Conservation (phyloP, 2,888 invertebrate genomes). For the Euzetes globulus region DNA sequence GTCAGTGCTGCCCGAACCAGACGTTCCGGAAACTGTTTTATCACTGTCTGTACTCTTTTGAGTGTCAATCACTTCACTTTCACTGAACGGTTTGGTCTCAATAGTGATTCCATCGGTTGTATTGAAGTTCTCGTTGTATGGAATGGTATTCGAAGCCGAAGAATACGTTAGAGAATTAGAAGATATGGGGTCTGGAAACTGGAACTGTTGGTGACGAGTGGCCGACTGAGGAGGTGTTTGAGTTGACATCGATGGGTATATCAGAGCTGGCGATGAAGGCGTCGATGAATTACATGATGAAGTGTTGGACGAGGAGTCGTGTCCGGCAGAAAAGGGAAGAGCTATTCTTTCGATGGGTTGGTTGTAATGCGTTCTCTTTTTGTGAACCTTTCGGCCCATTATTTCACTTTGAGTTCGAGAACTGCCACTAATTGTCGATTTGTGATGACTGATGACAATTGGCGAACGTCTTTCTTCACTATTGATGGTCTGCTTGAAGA, state of each 20-base stretch:
- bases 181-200: constrained; percentile 57
- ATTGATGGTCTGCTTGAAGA: constrained; percentile 53
- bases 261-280: constrained; percentile 80
- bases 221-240: constrained; percentile 43
- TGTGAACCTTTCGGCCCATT: constrained; percentile 12
- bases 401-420: constrained; percentile 29
- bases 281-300: constrained; percentile 95
- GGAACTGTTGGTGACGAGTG: constrained; percentile 59
- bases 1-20: constrained; percentile 51
- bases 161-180: too few species aligned
- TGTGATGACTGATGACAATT: neutral
- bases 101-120: constrained; percentile 35
- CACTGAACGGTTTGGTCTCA: constrained; percentile 23
- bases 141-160: neutral
- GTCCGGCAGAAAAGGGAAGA: constrained; percentile 49
- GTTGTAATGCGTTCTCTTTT: constrained; percentile 27
- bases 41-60: constrained; percentile 56
- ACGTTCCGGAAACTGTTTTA: constrained; percentile 52
- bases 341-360: constrained; percentile 35
- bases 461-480: constrained; percentile 38
- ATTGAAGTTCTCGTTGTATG: neutral
- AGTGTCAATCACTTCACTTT: constrained; percentile 50
- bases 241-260: constrained; percentile 45
- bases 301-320: constrained; percentile 67
- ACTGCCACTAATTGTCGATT: constrained; percentile 8